Evolutionary conservation across 2,797 vertebrate species (phyloP), one percentile per base, ranked within the genome.

Genomic region (Acomys russatus): DNA sequence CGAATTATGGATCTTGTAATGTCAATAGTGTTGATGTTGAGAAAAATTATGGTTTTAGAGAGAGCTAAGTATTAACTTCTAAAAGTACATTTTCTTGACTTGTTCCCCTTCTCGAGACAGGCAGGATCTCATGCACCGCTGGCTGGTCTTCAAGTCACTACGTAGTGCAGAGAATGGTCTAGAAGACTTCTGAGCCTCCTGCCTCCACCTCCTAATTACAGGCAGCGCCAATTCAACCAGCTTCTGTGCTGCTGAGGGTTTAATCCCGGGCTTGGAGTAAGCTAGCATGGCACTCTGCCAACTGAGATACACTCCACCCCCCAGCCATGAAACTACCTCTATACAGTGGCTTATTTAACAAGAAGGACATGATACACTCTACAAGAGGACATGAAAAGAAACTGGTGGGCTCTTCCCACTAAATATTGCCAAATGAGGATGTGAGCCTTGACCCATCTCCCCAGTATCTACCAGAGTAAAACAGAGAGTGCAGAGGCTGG

Each of bases 351-450:
- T 66, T 18, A 33, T 51, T 71, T 92, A 87, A 64, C 35, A 90
- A 25, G 64, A 86, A 83, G 30, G 54, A 44, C 35, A 25, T 9
- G 9, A 85, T 68, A 4, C 18, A 56, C 9, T 90, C 4, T 49
- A 90, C 25, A 88, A 1, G 77, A 66, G 90, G 91, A 70, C 18
- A 84, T 9, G 22, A 94, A 33, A 88, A 54, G 54, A 94, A 64
- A 33, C 64, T 94, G 15, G 18, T 61, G 71, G 28, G 49, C 14
- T 74, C 49, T 92, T 93, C 82, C 49, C 90, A 90, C 68, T 71
- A 51, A 44, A 83, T 4, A n/a, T 64, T 88, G 59, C 44, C 56
- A 88, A 28, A n/a, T 77, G 68, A 95, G 44, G 25, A 22, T 54
- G 12, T 54, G 22, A 83, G 30, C 9, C 74, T 35, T 35, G 3